Evolutionary conservation across 1,140 invertebrate genomes (phyloP).

Genomic region (Leptopilina boulardi): DNA sequence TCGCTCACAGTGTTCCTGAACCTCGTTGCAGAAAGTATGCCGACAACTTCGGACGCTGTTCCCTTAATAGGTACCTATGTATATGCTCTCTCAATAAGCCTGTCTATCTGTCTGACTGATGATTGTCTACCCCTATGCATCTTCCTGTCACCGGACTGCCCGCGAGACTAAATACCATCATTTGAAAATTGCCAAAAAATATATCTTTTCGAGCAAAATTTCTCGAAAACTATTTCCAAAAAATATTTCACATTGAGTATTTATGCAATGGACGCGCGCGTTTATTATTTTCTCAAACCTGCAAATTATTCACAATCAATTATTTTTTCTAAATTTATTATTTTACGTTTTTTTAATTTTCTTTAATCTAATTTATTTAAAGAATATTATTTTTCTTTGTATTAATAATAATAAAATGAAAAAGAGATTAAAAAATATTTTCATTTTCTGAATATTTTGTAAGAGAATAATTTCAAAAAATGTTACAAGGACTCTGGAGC

Average conservation of each 20-base stretch:
- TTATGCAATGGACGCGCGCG: neutral
- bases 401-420: no score
- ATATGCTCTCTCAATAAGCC: conserved; percentile 41
- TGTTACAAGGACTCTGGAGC: no score
- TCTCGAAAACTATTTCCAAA: no score
- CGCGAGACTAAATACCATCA: neutral
- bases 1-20: conserved; percentile 99
- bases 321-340: no score
- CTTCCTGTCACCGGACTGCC: conserved; percentile 9
- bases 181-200: neutral
- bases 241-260: neutral
- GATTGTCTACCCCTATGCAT: conserved; percentile 27
- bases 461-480: no score
- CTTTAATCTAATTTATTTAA: no score
- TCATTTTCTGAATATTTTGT: no score
- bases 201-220: neutral
- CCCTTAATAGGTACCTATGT: conserved; percentile 79
- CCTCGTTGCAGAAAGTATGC: conserved; percentile 94
- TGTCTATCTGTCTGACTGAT: conserved; percentile 40
- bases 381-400: no score
- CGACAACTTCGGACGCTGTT: conserved; percentile 92
- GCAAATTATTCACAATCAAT: no score
- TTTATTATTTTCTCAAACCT: no score
- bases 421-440: no score
- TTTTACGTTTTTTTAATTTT: no score